Evolutionary conservation across 1,140 invertebrate genomes (phyloP).

Genomic region (Euura saliciscinereae): DNA sequence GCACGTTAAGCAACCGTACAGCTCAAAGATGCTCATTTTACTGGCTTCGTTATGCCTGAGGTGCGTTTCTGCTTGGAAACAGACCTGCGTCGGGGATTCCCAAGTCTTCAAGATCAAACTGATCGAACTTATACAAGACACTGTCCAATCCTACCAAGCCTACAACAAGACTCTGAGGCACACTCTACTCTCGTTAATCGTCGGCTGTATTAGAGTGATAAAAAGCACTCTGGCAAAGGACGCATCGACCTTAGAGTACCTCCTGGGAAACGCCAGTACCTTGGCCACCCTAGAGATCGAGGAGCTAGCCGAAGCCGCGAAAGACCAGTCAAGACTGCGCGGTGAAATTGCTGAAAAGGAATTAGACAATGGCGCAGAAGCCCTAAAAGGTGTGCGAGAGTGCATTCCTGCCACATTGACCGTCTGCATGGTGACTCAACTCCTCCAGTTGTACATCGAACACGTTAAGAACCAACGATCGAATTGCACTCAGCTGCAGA

Average conservation of each 20-base stretch:
- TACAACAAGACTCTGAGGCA: conserved; percentile 48
- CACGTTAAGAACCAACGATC: conserved; percentile 27
- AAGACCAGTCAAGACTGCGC: conserved; percentile 27
- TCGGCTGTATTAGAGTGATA: conserved; percentile 50
- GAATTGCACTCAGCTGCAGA: conserved; percentile 43
- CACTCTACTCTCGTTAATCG: conserved; percentile 47
- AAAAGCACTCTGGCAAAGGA: conserved; percentile 42
- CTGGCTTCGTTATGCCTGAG: conserved; percentile 49
- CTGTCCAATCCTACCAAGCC: conserved; percentile 45
- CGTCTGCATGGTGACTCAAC: conserved; percentile 47
- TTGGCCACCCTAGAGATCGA: conserved; percentile 30
- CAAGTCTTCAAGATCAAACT: conserved; percentile 42
- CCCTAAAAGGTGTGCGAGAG: conserved; percentile 28
- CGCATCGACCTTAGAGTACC: conserved; percentile 43
- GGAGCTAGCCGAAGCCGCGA: conserved; percentile 20
- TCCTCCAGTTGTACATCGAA: conserved; percentile 46
- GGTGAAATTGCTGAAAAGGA: conserved; percentile 9
- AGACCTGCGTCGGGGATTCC: conserved; percentile 41
- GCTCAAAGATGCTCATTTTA: conserved; percentile 45
- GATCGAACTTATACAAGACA: conserved; percentile 47
- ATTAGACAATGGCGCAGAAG: conserved; percentile 20
- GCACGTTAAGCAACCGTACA: conserved; percentile 40
- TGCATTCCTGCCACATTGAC: conserved; percentile 49
- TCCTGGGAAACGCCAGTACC: conserved; percentile 46
- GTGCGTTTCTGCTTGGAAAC: conserved; percentile 49